Evolutionary conservation across 2,113 vertebrate species (phyloP).

Genomic region (Nerophis lumbriciformis): DNA sequence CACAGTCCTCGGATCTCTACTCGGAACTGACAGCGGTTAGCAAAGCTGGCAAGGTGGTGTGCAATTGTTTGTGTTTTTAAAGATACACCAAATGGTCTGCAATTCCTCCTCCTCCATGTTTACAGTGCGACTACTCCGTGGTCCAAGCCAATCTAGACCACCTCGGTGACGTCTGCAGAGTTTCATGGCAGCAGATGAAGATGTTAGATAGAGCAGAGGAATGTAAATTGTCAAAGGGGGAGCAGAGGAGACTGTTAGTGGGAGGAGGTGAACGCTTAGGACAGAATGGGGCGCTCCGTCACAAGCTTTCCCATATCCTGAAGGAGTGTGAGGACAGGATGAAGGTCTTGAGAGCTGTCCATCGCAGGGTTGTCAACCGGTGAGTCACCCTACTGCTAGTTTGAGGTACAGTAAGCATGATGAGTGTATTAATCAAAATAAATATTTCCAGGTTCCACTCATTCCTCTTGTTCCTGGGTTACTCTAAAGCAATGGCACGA

Average conservation of each 20-base stretch:
- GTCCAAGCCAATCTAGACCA: conserved; percentile 62
- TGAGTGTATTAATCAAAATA: background rate
- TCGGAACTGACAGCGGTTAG: conserved; percentile 70
- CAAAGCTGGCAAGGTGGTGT: conserved; percentile 66
- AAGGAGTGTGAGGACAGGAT: conserved; percentile 69
- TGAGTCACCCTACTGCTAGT: background rate
- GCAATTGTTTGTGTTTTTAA: background rate
- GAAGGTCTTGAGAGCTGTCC: conserved; percentile 70
- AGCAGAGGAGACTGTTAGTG: conserved; percentile 22
- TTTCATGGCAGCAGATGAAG: conserved; percentile 69
- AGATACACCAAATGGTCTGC: background rate
- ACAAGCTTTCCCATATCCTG: conserved; percentile 57
- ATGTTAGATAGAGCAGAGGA: conserved; percentile 53
- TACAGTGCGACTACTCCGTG: conserved; percentile 65
- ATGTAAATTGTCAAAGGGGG: conserved; percentile 39
- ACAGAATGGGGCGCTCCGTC: conserved; percentile 36
- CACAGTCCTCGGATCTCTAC: conserved; percentile 72
- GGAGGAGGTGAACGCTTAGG: conserved; percentile 7
- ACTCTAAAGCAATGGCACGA: conserved; percentile 60
- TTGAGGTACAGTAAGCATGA: background rate
- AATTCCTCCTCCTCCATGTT: background rate
- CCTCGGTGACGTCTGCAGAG: conserved; percentile 65
- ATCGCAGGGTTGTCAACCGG: conserved; percentile 73
- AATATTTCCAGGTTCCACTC: conserved; percentile 67
- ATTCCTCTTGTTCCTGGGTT: conserved; percentile 75